A percentile compares a stretch with the other conserved stretches of the same genome.
These are phyloP conservation scores for Trinorchestia longiramus DNA, from an alignment of 1,140 invertebrate species.

Conservation along the genomic window DNA sequence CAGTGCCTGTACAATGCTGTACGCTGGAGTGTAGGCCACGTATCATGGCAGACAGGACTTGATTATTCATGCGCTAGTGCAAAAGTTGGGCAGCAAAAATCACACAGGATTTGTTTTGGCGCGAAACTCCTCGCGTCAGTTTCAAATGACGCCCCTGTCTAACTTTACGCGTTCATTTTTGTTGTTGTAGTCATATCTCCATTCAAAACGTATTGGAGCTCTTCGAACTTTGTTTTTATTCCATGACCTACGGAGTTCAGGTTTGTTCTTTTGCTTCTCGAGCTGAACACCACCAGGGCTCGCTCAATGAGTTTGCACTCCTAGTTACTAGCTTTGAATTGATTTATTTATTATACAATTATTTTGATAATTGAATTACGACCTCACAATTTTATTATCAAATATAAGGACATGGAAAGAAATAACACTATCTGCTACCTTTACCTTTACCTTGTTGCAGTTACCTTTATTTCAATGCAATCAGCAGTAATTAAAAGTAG, in stretches of 20 bases:
- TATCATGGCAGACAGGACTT: neutral
- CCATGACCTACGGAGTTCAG: neutral
- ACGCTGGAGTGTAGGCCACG: neutral
- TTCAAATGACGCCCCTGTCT: constrained; percentile 12
- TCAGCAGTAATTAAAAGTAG: no score
- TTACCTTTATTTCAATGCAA: no score
- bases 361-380: no score
- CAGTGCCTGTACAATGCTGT: no score
- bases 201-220: neutral
- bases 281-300: neutral
- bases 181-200: neutral
- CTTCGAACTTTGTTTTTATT: neutral
- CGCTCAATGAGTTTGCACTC: neutral
- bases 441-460: no score
- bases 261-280: neutral
- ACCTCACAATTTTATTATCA: no score
- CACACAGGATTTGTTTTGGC: neutral
- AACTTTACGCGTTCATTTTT: constrained; percentile 13
- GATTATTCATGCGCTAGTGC: neutral
- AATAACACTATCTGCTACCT: no score
- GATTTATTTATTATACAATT: no score
- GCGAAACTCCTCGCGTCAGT: neutral
- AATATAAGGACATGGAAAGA: no score
- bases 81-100: neutral
- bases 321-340: neutral